A percentile compares a stretch with the other conserved stretches of the same genome.
These are phyloP conservation scores for Lithosia quadra DNA, from an alignment of 2,888 invertebrate species.

Conservation along the genomic window DNA sequence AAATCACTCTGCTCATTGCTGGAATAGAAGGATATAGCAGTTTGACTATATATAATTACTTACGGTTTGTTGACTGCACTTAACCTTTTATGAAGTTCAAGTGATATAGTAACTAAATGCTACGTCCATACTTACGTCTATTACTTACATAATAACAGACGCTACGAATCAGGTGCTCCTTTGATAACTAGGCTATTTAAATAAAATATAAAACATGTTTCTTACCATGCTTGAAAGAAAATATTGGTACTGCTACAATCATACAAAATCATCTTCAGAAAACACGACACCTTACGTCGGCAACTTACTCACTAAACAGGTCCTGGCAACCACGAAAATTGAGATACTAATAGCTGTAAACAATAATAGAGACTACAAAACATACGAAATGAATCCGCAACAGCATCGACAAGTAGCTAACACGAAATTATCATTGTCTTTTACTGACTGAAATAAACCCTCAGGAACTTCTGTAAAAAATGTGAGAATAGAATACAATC, in stretches of 20 bases:
- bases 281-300: neutral
- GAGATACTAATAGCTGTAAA: conserved; percentile 6
- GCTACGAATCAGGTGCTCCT: conserved; percentile 28
- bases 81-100: neutral
- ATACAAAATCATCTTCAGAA: neutral
- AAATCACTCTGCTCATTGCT: neutral
- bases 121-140: conserved; percentile 27
- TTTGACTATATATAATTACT: conserved; percentile 25
- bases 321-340: conserved; percentile 5
- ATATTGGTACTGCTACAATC: conserved; percentile 5
- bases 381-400: neutral
- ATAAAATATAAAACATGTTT: conserved; percentile 28
- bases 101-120: conserved; percentile 2
- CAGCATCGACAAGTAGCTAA: conserved; percentile 3
- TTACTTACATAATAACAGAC: conserved; percentile 42
- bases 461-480: conserved; percentile 13
- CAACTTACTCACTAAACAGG: conserved; percentile 4
- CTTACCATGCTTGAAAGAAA: conserved; percentile 38
- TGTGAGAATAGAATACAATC: conserved; percentile 10
- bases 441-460: neutral
- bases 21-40: neutral
- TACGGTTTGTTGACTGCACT: conserved; percentile 21
- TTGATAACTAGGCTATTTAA: conserved; percentile 26
- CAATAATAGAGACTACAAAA: conserved; percentile 9
- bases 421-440: neutral